Conservation (phyloP, 1,140 invertebrate genomes). For the Zaprionus tsacasi region DNA sequence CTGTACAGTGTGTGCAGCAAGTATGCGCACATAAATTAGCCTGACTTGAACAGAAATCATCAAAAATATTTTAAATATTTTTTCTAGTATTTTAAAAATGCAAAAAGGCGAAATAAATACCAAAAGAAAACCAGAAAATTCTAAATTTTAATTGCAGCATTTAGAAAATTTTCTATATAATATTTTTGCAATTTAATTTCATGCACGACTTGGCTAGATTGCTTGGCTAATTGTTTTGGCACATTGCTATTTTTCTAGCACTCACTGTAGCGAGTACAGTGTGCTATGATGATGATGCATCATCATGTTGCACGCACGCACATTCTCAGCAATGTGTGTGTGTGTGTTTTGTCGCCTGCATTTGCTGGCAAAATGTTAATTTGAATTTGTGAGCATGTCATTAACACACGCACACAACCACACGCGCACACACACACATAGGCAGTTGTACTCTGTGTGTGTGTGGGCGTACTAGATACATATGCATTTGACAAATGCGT, state of each 20-base stretch:
- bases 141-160: neutral
- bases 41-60: neutral
- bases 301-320: constrained; percentile 51
- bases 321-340: constrained; percentile 19
- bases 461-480: constrained; percentile 50
- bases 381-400: constrained; percentile 83
- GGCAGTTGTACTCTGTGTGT: neutral
- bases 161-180: neutral
- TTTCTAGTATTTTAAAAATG: neutral
- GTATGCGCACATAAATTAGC: constrained; percentile 22
- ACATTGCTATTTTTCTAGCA: constrained; percentile 18
- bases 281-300: constrained; percentile 12
- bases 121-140: neutral
- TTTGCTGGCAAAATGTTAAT: constrained; percentile 79
- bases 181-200: neutral
- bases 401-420: constrained; percentile 68
- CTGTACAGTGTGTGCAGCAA: constrained; percentile 51
- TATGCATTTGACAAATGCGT: constrained; percentile 80
- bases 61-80: neutral
- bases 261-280: constrained; percentile 33
- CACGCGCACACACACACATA: constrained; percentile 21
- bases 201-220: neutral
- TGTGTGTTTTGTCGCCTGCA: constrained; percentile 63
- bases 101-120: neutral
- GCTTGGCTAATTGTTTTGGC: constrained; percentile 12